Evolutionary conservation across 2,113 vertebrate genomes (phyloP), one percentile per base, ranked within the genome.

Genomic region (Lampris incognitus): DNA sequence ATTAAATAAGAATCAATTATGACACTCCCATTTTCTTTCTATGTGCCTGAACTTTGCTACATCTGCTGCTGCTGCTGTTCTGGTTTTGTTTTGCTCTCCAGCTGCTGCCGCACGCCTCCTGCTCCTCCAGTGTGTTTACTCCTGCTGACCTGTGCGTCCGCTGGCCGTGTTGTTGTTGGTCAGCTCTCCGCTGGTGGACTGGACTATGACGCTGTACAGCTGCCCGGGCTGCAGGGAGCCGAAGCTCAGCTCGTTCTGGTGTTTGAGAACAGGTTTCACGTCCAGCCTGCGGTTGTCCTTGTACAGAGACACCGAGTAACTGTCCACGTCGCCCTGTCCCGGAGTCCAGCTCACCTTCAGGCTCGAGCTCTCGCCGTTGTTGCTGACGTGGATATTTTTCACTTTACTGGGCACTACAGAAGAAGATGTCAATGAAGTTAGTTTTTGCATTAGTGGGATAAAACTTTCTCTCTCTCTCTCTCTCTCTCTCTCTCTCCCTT

Each of bases 291-390:
- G 82, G 44, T 72, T 88, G 37, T 92, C 87, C 62, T 92, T 89
- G 89, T 90, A 95, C 40, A 95, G 89, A 0, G 94, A 93, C 68
- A 97, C 96, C 0, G 87, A 92, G 77, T 96, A 99, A 6, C 94
- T 94, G 88, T 99, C 98, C 60, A 98, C 94, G 44, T 99, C 98
- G 1, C 98, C 98, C 9, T 90, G 88, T 6, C 96, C 97, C 0
- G 96, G 94, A 0, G 94, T 96, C 98, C 98, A 99, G 88, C 89
- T 97, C 79, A 98, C 96, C 74, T 87, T 93, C 81, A 99, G 91
- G 49, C 94, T 95, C 83, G 94, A 95, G 82, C 95, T 96, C 82
- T 96, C 94, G 11, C 95, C 97, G 0, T 85, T 88, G 76, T 97
- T 94, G 63, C 94, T 95, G 62, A 99, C 78, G 0, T 96, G 96